phyloP scores from a whole-genome alignment of 1,140 invertebrate genomes.

The Drosophila paulistorum region DNA sequence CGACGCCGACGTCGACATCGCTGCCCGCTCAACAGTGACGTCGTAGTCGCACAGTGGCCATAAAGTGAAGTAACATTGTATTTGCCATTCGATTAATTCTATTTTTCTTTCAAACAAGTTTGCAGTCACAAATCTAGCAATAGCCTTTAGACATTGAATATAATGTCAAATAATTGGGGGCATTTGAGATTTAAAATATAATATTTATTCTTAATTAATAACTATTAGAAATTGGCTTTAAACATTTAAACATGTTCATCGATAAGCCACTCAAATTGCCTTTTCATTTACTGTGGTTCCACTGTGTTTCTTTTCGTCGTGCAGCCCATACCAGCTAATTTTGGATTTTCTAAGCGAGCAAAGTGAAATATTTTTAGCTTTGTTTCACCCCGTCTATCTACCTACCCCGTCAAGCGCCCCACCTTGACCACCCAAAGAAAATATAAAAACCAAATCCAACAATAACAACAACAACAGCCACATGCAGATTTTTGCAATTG shows the following conservation, averaged over 20 bases:
- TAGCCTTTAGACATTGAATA: neutral
- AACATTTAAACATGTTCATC: neutral
- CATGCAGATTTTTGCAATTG: constrained; percentile 81
- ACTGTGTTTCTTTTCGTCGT: constrained; percentile 43
- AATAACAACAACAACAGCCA: constrained; percentile 35
- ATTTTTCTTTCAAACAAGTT: neutral
- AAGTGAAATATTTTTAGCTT: constrained; percentile 75
- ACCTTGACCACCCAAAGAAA: constrained; percentile 22
- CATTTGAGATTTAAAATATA: too few relatives aligned
- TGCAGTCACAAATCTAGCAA: neutral
- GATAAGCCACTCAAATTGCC: neutral
- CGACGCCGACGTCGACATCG: constrained; percentile 23
- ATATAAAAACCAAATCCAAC: neutral
- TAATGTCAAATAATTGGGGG: too few relatives aligned
- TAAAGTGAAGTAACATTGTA: neutral
- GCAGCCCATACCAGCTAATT: constrained; percentile 68
- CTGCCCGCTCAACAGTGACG: constrained; percentile 53
- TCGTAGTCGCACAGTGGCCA: constrained; percentile 37
- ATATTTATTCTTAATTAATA: too few relatives aligned
- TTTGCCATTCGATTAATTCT: neutral
- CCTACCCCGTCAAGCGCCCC: constrained; percentile 3
- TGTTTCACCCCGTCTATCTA: constrained; percentile 26
- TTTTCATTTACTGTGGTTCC: neutral
- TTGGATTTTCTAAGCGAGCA: constrained; percentile 76
- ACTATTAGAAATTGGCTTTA: too few relatives aligned